Evolutionary conservation across 2,113 vertebrate genomes (phyloP).

Genomic region (Seriola rivoliana): DNA sequence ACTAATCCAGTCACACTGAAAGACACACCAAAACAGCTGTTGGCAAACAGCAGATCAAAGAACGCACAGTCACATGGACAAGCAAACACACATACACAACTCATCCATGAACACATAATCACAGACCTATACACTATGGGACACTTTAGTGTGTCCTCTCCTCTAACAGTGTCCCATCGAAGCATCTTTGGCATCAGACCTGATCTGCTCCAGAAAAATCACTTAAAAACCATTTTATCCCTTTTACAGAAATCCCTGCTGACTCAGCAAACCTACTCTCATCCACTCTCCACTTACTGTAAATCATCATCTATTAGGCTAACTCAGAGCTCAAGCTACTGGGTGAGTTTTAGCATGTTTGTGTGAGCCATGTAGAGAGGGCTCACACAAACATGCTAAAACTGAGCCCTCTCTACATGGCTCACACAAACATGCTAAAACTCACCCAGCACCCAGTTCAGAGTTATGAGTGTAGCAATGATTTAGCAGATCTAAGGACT

Average conservation of each 20-base stretch:
- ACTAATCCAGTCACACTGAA: conserved; percentile 36
- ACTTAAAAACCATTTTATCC: neutral
- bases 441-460: conserved; percentile 33
- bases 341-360: no score
- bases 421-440: conserved; percentile 41
- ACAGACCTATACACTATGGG: neutral
- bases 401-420: neutral
- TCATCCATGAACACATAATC: conserved; percentile 21
- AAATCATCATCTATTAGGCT: conserved; percentile 30
- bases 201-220: conserved; percentile 4
- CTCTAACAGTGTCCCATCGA: neutral
- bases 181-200: neutral
- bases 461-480: conserved; percentile 33
- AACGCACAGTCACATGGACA: conserved; percentile 25
- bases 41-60: conserved; percentile 25
- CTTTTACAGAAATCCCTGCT: conserved; percentile 40
- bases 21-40: conserved; percentile 44
- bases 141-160: neutral
- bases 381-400: no score
- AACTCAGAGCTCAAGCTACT: conserved; percentile 26
- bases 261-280: conserved; percentile 44
- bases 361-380: no score
- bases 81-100: conserved; percentile 20
- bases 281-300: conserved; percentile 40
- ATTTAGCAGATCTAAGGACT: conserved; percentile 45